Evolutionary conservation across 2,113 vertebrate species (phyloP).

Genomic region (Myotis lucifugus): DNA sequence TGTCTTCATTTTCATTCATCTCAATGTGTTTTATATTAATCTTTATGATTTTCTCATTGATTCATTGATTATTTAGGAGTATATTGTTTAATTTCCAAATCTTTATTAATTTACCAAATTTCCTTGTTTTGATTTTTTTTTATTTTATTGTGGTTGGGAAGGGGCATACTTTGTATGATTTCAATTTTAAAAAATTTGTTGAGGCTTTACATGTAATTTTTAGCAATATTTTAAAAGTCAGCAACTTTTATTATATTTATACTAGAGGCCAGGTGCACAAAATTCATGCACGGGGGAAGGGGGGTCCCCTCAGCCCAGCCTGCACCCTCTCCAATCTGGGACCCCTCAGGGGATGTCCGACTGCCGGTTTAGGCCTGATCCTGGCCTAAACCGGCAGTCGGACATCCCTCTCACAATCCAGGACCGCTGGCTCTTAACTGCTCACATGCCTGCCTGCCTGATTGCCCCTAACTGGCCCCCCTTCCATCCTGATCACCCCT

Average conservation of each 20-base stretch:
- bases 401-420: too few relatives aligned
- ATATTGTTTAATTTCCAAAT: neutral
- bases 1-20: neutral
- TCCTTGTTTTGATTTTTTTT: conserved; percentile 9
- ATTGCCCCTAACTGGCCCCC: too few relatives aligned
- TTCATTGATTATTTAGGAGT: neutral
- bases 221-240: neutral
- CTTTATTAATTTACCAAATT: neutral
- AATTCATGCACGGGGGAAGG: too few relatives aligned
- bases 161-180: neutral
- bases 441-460: too few relatives aligned
- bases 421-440: too few relatives aligned
- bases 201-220: neutral
- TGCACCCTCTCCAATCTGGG: too few relatives aligned
- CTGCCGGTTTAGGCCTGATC: too few relatives aligned
- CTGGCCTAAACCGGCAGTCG: too few relatives aligned
- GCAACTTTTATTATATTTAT: neutral
- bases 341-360: too few relatives aligned
- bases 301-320: too few relatives aligned
- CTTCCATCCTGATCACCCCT: too few relatives aligned
- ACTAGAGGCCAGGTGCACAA: too few relatives aligned
- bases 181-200: neutral
- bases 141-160: neutral
- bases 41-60: conserved; percentile 23
- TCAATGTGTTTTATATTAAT: neutral